Evolutionary conservation across 1,140 invertebrate genomes (phyloP), one percentile per base, ranked within the genome.

Genomic region (Trichonephila clavata): DNA sequence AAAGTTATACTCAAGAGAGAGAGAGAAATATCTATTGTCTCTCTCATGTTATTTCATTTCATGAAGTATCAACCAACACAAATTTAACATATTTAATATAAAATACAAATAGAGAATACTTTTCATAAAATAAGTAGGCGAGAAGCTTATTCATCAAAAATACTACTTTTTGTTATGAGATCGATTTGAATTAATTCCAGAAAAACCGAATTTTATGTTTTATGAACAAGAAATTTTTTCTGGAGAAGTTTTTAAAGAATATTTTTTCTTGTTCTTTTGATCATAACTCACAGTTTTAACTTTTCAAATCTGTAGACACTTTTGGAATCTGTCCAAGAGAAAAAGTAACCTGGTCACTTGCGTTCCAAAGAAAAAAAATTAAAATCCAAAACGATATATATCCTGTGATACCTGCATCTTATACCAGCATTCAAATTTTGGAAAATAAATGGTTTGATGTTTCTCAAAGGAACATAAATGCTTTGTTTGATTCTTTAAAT

Each of bases 301-400:
- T 68, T 68, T 68, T 24, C 65, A 21, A 68, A n/a, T 68, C 65
- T 68, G 65, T 68, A 68, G 65, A n/a, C 65, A 68, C n/a, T 68
- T 68, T 24, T 68, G 65, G 65, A 68, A n/a, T 68, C 65, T 13
- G 21, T 68, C 65, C 65, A 68, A 68, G n/a, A n/a, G n/a, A 68
- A 68, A 24, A 68, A n/a, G n/a, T 68, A 68, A 68, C n/a, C n/a
- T 68, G 65, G 65, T 24, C 77, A 43, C 77, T 32, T 81, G 27
- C 39, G 43, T 18, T 43, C 32, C 14, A 13, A 6, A 81, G 32
- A 81, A 43, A 13, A 81, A 81, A 39, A 32, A 14, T 20, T 43
- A 43, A 81, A 81, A 81, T 50, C 77, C 14, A 21, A 21, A 50
- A 43, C 13, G 39, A 32, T 81, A 32, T 27, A 24, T 32, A 50